Evolutionary conservation across 2,113 vertebrate species (phyloP).

Genomic region (Clinocottus analis): DNA sequence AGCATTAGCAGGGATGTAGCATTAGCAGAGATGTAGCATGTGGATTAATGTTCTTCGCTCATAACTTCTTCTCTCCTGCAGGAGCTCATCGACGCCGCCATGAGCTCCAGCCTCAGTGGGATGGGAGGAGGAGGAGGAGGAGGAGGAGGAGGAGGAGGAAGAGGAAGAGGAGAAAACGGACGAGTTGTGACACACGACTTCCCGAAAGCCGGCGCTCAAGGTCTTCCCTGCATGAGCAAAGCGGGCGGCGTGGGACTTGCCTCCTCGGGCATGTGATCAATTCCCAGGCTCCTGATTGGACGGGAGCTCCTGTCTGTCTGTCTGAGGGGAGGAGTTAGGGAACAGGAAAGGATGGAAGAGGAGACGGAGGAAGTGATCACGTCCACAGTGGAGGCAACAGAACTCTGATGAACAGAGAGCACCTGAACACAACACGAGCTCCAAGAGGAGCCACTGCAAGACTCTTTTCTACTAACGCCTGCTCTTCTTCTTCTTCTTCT

Average conservation of each 20-base stretch:
- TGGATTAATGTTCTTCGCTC: too few relatives aligned
- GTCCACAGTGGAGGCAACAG: conserved; percentile 6
- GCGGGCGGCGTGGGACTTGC: conserved; percentile 89
- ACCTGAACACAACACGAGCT: conserved; percentile 66
- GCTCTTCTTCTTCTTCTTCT: too few relatives aligned
- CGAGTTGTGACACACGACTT: conserved; percentile 90
- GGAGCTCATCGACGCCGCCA: conserved; percentile 93
- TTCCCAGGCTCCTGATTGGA: conserved; percentile 38
- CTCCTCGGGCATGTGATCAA: conserved; percentile 88
- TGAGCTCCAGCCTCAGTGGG: conserved; percentile 88
- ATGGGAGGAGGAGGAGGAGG: conserved; percentile 73
- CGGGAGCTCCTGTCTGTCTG: neutral
- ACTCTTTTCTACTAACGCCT: conserved; percentile 57
- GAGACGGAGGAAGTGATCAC: neutral
- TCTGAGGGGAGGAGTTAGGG: neutral
- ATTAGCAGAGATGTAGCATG: too few relatives aligned
- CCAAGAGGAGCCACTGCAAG: conserved; percentile 15
- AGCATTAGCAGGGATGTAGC: too few relatives aligned
- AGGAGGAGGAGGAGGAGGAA: conserved; percentile 18
- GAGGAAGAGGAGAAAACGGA: conserved; percentile 88
- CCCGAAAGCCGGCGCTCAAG: conserved; percentile 88
- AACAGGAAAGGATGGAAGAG: neutral
- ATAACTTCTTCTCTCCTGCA: conserved; percentile 75
- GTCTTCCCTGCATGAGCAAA: conserved; percentile 93
- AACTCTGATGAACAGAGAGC: conserved; percentile 39